A percentile compares a stretch with the other conserved stretches of the same genome.
Conservation (phyloP, 2,888 invertebrate species). For the Diploptera punctata region DNA sequence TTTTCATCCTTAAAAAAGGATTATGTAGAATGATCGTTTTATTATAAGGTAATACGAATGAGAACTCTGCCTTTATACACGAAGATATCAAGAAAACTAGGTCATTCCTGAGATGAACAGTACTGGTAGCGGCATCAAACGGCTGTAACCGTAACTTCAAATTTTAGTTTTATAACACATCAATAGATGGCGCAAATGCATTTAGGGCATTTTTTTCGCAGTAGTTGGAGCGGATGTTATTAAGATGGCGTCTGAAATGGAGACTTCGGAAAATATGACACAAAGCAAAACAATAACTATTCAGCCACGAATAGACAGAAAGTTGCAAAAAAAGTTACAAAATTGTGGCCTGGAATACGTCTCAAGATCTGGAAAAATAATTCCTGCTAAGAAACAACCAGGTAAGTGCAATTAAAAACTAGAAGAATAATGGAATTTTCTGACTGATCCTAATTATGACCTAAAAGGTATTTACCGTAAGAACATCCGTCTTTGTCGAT, state of each 20-base stretch:
- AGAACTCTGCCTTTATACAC: no score
- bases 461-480: constrained; percentile 11
- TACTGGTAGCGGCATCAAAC: background rate
- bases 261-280: constrained; percentile 51
- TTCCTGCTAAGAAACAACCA: constrained; percentile 59
- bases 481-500: constrained; percentile 19
- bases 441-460: constrained; percentile 9
- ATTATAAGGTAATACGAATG: no score
- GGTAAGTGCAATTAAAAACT: constrained; percentile 43
- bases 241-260: constrained; percentile 57
- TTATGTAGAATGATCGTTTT: no score
- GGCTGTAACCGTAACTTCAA: background rate
- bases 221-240: constrained; percentile 40
- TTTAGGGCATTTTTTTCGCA: constrained; percentile 31
- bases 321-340: constrained; percentile 57
- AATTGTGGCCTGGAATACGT: constrained; percentile 57
- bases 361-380: constrained; percentile 58
- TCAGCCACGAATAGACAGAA: constrained; percentile 57
- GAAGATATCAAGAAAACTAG: no score
- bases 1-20: no score
- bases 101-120: background rate
- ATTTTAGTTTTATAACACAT: no score
- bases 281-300: constrained; percentile 50
- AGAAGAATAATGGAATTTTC: background rate
- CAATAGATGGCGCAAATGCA: constrained; percentile 28